These are phyloP conservation scores for Cotesia chilonis DNA, from an alignment of 1,140 invertebrate genomes.

Conservation along the genomic window DNA sequence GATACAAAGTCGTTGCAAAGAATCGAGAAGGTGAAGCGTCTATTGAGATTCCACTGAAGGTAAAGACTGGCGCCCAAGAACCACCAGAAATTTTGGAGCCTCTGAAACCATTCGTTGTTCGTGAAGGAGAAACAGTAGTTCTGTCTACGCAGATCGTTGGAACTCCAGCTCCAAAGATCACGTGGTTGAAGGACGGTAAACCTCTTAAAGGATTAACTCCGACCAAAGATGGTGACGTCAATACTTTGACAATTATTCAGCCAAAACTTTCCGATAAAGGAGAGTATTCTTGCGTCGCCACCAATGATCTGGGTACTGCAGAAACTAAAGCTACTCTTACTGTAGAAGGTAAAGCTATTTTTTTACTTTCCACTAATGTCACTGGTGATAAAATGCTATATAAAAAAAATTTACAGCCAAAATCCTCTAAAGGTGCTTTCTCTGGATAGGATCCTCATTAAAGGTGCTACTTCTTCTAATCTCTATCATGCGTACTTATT, in stretches of 20 bases:
- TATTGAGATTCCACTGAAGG: constrained; percentile 81
- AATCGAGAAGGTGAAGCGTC: constrained; percentile 90
- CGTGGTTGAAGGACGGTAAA: constrained; percentile 82
- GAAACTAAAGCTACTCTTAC: constrained; percentile 79
- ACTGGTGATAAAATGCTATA: not conserved
- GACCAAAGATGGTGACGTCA: constrained; percentile 74
- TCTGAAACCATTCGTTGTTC: constrained; percentile 76
- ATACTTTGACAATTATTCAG: constrained; percentile 75
- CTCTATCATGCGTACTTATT: too few species aligned
- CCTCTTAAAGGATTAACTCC: constrained; percentile 68
- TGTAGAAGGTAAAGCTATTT: constrained; percentile 75
- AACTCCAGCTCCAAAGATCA: constrained; percentile 80
- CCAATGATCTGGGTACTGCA: constrained; percentile 78
- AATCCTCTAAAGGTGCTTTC: too few species aligned
- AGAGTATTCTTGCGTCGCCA: constrained; percentile 82
- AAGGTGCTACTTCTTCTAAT: too few species aligned
- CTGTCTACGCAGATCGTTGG: constrained; percentile 82
- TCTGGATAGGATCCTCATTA: too few species aligned
- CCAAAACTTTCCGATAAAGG: constrained; percentile 75
- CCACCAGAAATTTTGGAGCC: constrained; percentile 84
- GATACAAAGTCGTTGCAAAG: constrained; percentile 85
- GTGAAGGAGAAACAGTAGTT: constrained; percentile 79
- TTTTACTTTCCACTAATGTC: not conserved
- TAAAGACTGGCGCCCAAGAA: constrained; percentile 77
- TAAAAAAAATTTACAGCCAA: not conserved